These are phyloP conservation scores for Trachelus tabidus DNA, from an alignment of 2,888 invertebrate genomes.

Conservation along the genomic window DNA sequence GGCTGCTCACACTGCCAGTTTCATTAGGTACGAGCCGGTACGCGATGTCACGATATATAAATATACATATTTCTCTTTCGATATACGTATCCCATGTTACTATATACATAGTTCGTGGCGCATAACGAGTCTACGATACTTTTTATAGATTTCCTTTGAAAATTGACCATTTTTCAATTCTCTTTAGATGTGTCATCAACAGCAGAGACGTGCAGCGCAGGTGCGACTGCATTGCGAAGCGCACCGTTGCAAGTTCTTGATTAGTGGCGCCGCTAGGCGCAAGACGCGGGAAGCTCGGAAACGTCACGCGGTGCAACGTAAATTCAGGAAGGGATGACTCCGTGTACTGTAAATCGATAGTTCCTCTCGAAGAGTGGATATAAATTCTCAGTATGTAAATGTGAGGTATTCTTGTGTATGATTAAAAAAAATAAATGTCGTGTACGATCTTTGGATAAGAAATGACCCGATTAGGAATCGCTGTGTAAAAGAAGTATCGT, in stretches of 20 bases:
- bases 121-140: background rate
- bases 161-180: too few relatives aligned
- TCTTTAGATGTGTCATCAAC: too few relatives aligned
- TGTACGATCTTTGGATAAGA: background rate
- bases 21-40: constrained; percentile 23
- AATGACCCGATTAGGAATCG: background rate
- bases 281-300: background rate
- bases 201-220: background rate
- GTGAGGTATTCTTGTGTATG: background rate
- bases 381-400: background rate
- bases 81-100: background rate
- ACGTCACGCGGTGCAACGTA: background rate
- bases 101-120: background rate
- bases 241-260: background rate
- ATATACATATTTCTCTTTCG: background rate
- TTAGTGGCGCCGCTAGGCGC: background rate
- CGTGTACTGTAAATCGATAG: background rate
- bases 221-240: background rate
- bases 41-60: background rate
- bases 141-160: too few relatives aligned
- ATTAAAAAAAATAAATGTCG: background rate
- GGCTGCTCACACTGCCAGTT: constrained; percentile 23
- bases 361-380: background rate
- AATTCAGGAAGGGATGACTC: background rate
- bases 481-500: background rate